Base-by-base conservation (phyloP, 2,888 invertebrate species). In the Baccha elongata region DNA sequence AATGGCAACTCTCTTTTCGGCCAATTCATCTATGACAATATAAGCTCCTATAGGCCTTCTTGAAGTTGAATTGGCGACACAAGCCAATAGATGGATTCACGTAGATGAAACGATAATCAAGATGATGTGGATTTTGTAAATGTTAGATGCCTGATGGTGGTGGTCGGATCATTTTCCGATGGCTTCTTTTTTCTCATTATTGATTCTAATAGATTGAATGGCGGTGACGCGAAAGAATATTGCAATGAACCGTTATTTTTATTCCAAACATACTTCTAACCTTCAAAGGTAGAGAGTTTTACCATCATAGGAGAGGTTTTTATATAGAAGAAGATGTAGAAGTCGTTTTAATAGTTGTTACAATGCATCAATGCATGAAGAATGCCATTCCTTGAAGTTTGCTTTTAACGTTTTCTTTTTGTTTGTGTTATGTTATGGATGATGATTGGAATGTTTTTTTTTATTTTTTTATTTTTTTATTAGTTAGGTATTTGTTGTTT, bases 221-320 rank as follows among this genome's bases (percentile, higher is more conserved):
- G 58, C 19, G 40, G 23, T 40, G 65, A 21, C 37, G 32, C 42
- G 26, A 1, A 19, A 44, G 60, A 60, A 53, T 55, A 50, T 44
- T 72, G 48, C 71, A 68, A 21, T 55, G 44, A 76, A 72, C 81
- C 76, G 81, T 72, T 83, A 76, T 68, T 72, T 44, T 71, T 58
- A 58, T 58, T 67, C 21, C 44, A 35, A n/a, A 55, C 48, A 71
- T 64, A n/a, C 50, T 48, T 42, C 50, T 58, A 64, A 58, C 73
- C 79, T 62, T 55, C 68, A 62, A 72, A 62, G 79, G 73, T 73
- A 55, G n/a, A n/a, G n/a, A n/a, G n/a, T n/a, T n/a, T n/a, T 68
- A 8, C 11, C 32, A 19, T 48, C 13, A 19, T 53, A 35, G 53
- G 19, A 35, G 35, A 53, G 35, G 50, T 26, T 44, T 55, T n/a